phyloP scores from a whole-genome alignment of 2,113 vertebrate genomes.

The Solea solea region DNA sequence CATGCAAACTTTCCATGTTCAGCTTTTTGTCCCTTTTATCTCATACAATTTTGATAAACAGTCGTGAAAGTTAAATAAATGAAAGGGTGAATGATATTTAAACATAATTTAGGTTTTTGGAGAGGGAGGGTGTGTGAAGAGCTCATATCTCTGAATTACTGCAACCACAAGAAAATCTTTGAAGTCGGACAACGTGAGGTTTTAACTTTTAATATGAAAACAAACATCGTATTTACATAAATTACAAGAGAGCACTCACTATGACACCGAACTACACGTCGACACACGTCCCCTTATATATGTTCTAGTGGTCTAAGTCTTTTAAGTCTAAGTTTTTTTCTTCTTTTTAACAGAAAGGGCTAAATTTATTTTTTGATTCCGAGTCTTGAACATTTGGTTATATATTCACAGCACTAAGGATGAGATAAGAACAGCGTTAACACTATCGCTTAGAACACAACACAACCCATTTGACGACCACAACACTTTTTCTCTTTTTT shows the following conservation, averaged over 20 bases:
- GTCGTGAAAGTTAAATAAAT: no score
- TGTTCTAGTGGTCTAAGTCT: slow-evolving; percentile 64
- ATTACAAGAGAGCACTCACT: slow-evolving; percentile 79
- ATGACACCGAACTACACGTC: slow-evolving; percentile 65
- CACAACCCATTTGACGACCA: slow-evolving; percentile 69
- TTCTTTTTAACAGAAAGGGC: slow-evolving; percentile 56
- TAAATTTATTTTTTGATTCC: slow-evolving; percentile 54
- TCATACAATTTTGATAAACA: no score
- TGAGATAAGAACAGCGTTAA: slow-evolving; percentile 65
- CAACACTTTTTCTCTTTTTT: slow-evolving; percentile 29
- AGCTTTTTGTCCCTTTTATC: no score
- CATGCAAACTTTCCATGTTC: no score
- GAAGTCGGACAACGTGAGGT: slow-evolving; percentile 20
- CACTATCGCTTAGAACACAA: slow-evolving; percentile 68
- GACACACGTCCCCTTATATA: slow-evolving; percentile 66
- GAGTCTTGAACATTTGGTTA: slow-evolving; percentile 66
- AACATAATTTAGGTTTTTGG: no score
- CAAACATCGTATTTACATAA: slow-evolving; percentile 88
- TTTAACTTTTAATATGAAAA: slow-evolving; percentile 73
- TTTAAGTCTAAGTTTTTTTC: no score
- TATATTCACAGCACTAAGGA: slow-evolving; percentile 78
- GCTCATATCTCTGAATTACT: no score
- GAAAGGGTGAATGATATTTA: no score
- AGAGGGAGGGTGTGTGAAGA: no score
- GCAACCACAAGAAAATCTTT: background rate